Evolutionary conservation across 1,140 invertebrate species (phyloP), one percentile per base, ranked within the genome.

Genomic region (Trachymyrmex cornetzi): DNA sequence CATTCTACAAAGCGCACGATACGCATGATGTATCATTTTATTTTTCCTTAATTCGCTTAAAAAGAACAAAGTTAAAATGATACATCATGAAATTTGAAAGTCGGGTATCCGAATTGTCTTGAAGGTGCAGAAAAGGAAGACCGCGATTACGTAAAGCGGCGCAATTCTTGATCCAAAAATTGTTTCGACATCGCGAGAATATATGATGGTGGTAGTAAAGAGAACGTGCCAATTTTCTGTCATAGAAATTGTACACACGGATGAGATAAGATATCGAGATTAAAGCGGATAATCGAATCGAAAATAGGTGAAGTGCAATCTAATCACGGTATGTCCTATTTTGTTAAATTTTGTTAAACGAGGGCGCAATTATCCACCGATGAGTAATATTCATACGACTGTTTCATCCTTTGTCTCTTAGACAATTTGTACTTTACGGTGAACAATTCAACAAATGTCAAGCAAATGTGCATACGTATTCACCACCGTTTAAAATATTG

Each of bases 151-250:
- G n/a, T 24, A 79, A 79, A 53, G 4, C 27, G 38, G 16, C 19
- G 61, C 14, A 63, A 24, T 44, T 48, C 57, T 24, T 12, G 77
- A 30, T 69, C 61, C 77, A 79, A 79, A 79, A 50, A 66, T 0
- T 1, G 19, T 66, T 79, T 50, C 61, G 77, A 50, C 77, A 64
- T 79, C 48, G 14, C 24, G 19, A 48, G 3, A 22, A 75, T 48
- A 7, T 7, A 50, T 24, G 66, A 19, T 4, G n/a, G 7, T 50
- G 59, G 59, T 24, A 74, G 55, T 61, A 27, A 50, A 34, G 57
- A 30, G 11, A 64, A 48, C 64, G 69, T 84, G 57, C 80, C 80
- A 84, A 61, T 34, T 75, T 44, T 81, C 19, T 19, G 38, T 24
- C 53, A 19, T 30, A 11, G 38, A 24, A 22, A 59, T 9, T 59